Conservation (phyloP, 30 jellyfish, hydroid and myxozoan species). For the Morbakka virulenta region DNA sequence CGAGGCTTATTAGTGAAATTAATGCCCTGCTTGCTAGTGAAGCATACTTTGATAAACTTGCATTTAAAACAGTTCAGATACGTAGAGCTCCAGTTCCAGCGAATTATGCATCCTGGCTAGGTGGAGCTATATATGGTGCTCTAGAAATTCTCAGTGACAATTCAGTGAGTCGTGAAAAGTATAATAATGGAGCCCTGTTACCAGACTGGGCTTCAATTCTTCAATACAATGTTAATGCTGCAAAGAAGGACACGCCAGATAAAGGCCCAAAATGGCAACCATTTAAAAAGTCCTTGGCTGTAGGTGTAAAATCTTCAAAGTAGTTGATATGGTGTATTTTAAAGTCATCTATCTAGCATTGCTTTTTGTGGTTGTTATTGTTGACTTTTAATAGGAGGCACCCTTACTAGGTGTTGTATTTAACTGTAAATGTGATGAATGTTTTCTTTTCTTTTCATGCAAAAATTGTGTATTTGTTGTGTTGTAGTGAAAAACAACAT, state of each 20-base stretch:
- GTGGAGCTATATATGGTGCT: slow-evolving; percentile 93
- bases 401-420: too few species aligned
- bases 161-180: slow-evolving; percentile 78
- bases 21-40: slow-evolving; percentile 46
- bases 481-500: too few species aligned
- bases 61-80: slow-evolving; percentile 47
- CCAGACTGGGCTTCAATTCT: slow-evolving; percentile 95
- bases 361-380: too few species aligned
- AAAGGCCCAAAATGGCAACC: slow-evolving; percentile 64
- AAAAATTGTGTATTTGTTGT: too few species aligned
- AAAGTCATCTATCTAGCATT: too few species aligned
- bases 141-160: slow-evolving; percentile 77
- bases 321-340: not conserved
- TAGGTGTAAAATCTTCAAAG: not conserved
- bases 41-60: slow-evolving; percentile 53
- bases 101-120: slow-evolving; percentile 86
- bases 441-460: too few species aligned
- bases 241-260: slow-evolving; percentile 28
- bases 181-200: slow-evolving; percentile 41
- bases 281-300: slow-evolving; percentile 62
- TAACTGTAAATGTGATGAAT: too few species aligned
- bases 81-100: slow-evolving; percentile 83
- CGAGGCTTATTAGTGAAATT: slow-evolving; percentile 72
- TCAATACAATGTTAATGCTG: slow-evolving; percentile 12
- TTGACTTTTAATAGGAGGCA: too few species aligned